A percentile compares a stretch with the other conserved stretches of the same genome.
These are phyloP conservation scores for Tympanuchus pallidicinctus DNA, from an alignment of 2,113 vertebrate genomes.

Conservation along the genomic window DNA sequence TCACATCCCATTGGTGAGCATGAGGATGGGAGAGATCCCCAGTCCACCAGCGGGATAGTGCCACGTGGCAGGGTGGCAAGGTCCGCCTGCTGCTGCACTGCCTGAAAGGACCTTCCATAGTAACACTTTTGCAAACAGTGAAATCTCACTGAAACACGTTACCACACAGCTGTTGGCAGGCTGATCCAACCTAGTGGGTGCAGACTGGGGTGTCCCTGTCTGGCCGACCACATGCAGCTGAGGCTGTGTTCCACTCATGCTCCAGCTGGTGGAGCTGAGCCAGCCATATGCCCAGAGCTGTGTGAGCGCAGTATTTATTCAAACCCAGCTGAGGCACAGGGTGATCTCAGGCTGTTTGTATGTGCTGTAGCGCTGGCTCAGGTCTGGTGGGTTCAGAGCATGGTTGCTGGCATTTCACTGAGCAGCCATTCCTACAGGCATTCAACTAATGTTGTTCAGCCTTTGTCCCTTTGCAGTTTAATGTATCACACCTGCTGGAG, in stretches of 20 bases:
- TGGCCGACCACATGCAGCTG: neutral
- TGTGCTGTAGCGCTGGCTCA: neutral
- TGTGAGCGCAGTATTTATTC: neutral
- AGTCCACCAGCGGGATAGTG: neutral
- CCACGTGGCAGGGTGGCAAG: neutral
- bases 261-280: neutral
- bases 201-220: neutral
- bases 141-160: neutral
- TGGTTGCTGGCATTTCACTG: fast-evolving
- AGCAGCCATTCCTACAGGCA: neutral
- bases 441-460: neutral
- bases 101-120: neutral
- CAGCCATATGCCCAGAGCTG: neutral
- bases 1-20: neutral
- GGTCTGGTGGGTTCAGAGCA: neutral
- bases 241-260: neutral
- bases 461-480: neutral
- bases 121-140: neutral
- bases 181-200: neutral
- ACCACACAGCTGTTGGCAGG: neutral
- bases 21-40: neutral
- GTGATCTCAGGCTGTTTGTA: neutral
- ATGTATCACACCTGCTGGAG: neutral
- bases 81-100: neutral
- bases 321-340: neutral